Evolutionary conservation across 2,888 invertebrate genomes (phyloP), one percentile per base, ranked within the genome.

Genomic region (Caenorhabditis auriculariae): DNA sequence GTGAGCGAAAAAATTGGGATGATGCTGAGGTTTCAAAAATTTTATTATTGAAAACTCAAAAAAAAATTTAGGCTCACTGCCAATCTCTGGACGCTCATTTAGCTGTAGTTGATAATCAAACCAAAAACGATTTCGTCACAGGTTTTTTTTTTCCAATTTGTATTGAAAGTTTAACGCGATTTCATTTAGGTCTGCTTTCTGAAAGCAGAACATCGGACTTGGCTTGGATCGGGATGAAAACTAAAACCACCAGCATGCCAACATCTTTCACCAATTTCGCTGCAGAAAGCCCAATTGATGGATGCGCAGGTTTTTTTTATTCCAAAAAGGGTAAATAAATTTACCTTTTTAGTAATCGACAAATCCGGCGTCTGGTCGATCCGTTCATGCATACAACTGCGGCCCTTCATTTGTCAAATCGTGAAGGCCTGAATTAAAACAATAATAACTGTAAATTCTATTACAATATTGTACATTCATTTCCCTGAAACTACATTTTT

Each of bases 161-260:
- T 23, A 27, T 21, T 12, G 46, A n/a, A n/a, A n/a, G n/a, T n/a
- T n/a, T n/a, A n/a, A n/a, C n/a, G n/a, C n/a, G n/a, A n/a, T n/a
- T n/a, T n/a, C n/a, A n/a, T n/a, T 37, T 42, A 68, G 68, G 49
- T 21, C 48, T 65, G 24, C 47, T 69, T 9, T 60, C 51, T 27
- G 48, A 55, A 17, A 64, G 54, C 32, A 54, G 48, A 15, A 65
- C 64, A 2, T 23, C 61, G 7, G 66, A 69, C 27, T 65, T 60
- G 37, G 68, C 60, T 9, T 74, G 74, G 74, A 72, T 74, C 48
- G 74, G 74, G 32, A 65, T 74, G 66, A 74, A 69, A 44, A 72
- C 72, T 23, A 70, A 66, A 28, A 61, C 66, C 2, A 54, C 66
- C n/a, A 56, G 61, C 12, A 54, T 61, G 24, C 37, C 53, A 1